These are phyloP conservation scores for Adelges cooleyi DNA, from an alignment of 1,140 invertebrate genomes.

Conservation along the genomic window DNA sequence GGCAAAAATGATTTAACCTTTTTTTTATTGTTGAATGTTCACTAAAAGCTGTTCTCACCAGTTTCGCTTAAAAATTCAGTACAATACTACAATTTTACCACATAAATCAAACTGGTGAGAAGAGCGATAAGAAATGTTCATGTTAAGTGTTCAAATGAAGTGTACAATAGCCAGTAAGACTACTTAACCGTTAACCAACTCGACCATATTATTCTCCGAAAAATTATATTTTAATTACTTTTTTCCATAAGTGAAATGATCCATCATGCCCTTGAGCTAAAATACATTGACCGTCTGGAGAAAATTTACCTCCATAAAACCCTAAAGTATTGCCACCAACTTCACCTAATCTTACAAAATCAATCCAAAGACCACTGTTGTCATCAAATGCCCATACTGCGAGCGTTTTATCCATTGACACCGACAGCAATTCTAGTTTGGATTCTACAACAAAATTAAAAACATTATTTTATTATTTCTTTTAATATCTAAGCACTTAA, in stretches of 20 bases:
- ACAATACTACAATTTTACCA: no score
- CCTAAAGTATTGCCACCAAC: constrained; percentile 88
- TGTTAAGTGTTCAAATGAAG: no score
- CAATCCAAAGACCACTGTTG: constrained; percentile 61
- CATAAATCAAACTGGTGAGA: no score
- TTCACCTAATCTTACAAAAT: constrained; percentile 67
- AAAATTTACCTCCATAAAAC: constrained; percentile 79
- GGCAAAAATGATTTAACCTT: no score
- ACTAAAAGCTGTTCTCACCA: no score
- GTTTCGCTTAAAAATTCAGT: no score
- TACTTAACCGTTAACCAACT: no score
- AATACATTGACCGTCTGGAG: constrained; percentile 54
- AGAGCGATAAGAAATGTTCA: no score
- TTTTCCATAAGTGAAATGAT: constrained; percentile 83
- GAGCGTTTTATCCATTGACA: constrained; percentile 87
- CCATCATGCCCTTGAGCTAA: constrained; percentile 83
- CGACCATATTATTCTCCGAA: no score
- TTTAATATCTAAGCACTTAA: no score
- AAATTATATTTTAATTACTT: constrained; percentile 1
- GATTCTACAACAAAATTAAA: constrained; percentile 5
- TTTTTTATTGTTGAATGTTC: not conserved
- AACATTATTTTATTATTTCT: no score
- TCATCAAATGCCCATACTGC: constrained; percentile 73
- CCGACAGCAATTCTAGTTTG: constrained; percentile 49
- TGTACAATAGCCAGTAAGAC: no score